Conservation (phyloP, 2,113 vertebrate genomes). For the Montifringilla adamsi region DNA sequence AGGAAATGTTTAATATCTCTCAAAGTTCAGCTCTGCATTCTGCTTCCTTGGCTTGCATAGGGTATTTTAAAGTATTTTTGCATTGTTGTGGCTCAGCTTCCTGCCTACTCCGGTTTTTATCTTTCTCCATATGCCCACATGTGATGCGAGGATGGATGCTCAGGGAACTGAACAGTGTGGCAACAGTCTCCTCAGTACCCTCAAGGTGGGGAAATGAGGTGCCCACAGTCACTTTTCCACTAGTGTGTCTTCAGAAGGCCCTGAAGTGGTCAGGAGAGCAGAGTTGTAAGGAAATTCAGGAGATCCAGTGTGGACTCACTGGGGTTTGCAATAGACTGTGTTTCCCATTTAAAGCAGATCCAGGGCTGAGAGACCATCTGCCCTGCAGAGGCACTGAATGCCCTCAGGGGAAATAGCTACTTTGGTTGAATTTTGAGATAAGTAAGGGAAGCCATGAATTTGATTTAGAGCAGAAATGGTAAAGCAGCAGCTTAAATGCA, state of each 20-base stretch:
- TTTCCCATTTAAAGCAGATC: background rate
- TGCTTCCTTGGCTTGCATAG: background rate
- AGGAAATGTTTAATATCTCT: background rate
- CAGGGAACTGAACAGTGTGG: background rate
- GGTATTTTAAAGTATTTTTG: background rate
- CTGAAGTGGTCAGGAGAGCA: background rate
- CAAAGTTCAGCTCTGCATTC: background rate
- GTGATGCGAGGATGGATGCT: background rate
- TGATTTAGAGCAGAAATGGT: conserved; percentile 29
- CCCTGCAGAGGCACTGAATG: background rate
- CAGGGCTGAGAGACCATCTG: conserved; percentile 1
- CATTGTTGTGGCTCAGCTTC: background rate
- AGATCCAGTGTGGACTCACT: background rate
- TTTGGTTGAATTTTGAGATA: conserved; percentile 6
- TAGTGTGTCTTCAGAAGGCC: background rate
- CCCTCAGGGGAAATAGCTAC: conserved; percentile 3
- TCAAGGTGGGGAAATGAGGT: background rate
- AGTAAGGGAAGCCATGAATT: conserved; percentile 22
- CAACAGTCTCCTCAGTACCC: background rate
- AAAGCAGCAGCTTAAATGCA: background rate
- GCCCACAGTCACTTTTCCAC: background rate
- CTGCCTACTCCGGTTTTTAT: background rate
- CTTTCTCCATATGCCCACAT: background rate
- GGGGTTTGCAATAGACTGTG: background rate
- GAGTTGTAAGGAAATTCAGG: background rate